Conservation (phyloP, 2,113 vertebrate genomes). For the Mus pahari region DNA sequence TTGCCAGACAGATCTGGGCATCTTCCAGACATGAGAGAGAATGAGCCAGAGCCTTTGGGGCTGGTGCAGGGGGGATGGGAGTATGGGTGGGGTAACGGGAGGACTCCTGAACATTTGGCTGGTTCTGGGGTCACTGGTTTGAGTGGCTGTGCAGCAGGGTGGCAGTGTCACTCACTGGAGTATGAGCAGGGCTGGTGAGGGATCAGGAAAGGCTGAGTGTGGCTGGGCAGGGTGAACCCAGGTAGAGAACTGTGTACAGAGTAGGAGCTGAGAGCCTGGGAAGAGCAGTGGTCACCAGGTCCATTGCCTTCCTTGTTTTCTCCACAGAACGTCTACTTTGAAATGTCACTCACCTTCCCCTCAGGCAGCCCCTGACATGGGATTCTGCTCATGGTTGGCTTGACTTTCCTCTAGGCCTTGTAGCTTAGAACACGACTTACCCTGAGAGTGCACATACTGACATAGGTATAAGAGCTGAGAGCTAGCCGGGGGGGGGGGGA, state of each 20-base stretch:
- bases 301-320: neutral
- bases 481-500: neutral
- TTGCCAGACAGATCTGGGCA: too few species aligned
- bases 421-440: neutral
- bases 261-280: neutral
- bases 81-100: neutral
- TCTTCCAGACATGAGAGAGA: too few species aligned
- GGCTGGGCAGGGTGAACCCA: accelerated
- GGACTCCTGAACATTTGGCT: accelerated
- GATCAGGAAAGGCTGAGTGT: neutral
- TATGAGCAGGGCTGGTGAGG: accelerated
- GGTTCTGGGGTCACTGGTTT: neutral
- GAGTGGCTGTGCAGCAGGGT: neutral
- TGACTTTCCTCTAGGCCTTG: neutral
- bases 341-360: neutral
- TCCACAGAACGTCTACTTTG: accelerated
- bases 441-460: neutral
- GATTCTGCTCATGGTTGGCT: neutral
- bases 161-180: neutral
- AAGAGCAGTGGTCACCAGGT: too few species aligned
- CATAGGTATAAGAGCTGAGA: neutral
- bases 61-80: neutral
- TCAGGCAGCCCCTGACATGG: neutral
- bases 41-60: neutral
- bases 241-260: neutral